A percentile compares a stretch with the other conserved stretches of the same genome.
Conservation (phyloP, 2,113 vertebrate genomes). For the Ovis aries region DNA sequence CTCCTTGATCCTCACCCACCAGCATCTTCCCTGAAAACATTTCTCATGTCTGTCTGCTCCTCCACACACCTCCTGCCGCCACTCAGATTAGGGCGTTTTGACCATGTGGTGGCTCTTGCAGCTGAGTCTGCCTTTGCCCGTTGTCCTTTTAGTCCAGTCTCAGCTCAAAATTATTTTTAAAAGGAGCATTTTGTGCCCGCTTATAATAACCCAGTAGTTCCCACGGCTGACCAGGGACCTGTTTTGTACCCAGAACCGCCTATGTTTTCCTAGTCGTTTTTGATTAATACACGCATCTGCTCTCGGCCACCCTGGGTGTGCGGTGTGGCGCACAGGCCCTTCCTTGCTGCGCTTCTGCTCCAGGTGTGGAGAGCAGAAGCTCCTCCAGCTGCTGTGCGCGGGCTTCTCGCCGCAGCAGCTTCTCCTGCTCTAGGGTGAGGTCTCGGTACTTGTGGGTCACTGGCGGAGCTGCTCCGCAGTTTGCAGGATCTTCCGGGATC, state of each 20-base stretch:
- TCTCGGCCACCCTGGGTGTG: not conserved
- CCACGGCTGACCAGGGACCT: not conserved
- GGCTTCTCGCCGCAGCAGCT: not conserved
- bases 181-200: not conserved
- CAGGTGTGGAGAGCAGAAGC: not conserved
- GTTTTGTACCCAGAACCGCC: not conserved
- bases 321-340: not conserved
- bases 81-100: not conserved
- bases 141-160: not conserved
- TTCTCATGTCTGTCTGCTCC: not conserved
- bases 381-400: accelerated
- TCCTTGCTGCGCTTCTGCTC: not conserved
- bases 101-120: not conserved
- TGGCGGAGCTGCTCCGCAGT: not conserved
- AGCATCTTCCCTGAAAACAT: not conserved
- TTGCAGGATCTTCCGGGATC: not conserved
- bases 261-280: not conserved
- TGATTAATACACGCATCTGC: accelerated
- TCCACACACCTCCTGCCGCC: not conserved
- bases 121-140: not conserved
- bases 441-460: not conserved
- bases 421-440: not conserved
- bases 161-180: not conserved
- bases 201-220: not conserved
- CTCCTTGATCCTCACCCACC: not conserved